A percentile compares a stretch with the other conserved stretches of the same genome.
Evolutionary conservation across 2,797 vertebrate genomes (phyloP).

Genomic region (Rhynchotus rufescens): DNA sequence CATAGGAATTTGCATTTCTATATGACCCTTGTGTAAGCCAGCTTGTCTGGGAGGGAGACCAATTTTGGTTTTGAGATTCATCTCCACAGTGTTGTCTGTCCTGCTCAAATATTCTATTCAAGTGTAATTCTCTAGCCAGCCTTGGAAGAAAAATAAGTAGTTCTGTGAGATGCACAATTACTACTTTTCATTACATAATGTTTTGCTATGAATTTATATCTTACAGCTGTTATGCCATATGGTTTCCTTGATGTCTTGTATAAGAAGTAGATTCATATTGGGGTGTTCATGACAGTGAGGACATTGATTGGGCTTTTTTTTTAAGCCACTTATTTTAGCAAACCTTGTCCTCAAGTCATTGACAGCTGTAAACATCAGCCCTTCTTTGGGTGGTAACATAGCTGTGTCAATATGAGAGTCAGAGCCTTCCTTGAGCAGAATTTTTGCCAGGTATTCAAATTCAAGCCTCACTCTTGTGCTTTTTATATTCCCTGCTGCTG

Average conservation of each 20-base stretch:
- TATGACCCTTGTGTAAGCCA: slow-evolving; percentile 60
- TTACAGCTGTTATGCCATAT: not conserved
- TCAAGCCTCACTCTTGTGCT: not conserved
- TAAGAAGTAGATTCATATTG: not conserved
- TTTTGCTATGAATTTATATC: not conserved
- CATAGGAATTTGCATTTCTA: slow-evolving; percentile 60
- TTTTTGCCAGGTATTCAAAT: not conserved
- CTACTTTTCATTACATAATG: not conserved
- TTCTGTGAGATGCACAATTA: not conserved
- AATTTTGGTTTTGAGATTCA: slow-evolving; percentile 31
- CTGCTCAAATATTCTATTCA: slow-evolving; percentile 8
- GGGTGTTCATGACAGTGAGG: not conserved
- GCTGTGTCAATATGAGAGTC: not conserved
- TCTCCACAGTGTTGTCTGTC: not conserved
- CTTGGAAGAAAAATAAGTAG: not conserved
- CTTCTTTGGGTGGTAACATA: not conserved
- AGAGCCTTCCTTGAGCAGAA: not conserved
- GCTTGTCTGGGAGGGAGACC: slow-evolving; percentile 50
- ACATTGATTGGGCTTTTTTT: not conserved
- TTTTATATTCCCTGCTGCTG: not conserved
- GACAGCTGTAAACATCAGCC: not conserved
- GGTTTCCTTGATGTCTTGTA: not conserved
- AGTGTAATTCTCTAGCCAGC: not conserved
- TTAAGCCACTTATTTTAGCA: not conserved
- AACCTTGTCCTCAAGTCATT: not conserved